phyloP scores from a whole-genome alignment of 2,797 vertebrate genomes.

The Simalia tracyae region DNA sequence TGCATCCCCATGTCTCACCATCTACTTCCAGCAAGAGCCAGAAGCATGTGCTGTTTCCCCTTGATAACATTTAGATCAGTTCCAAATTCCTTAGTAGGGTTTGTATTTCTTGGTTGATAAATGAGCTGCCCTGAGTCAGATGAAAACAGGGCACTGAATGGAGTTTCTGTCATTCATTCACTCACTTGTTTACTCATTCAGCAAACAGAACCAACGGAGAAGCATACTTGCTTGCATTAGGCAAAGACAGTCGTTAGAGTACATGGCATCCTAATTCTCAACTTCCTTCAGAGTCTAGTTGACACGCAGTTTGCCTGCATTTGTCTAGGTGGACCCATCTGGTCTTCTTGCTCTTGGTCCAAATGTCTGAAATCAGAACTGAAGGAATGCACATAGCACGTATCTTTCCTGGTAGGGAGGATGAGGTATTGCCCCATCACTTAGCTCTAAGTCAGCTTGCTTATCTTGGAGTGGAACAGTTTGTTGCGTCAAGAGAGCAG shows the following conservation, averaged over 20 bases:
- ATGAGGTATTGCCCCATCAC: background rate
- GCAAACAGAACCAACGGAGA: background rate
- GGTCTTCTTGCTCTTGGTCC: background rate
- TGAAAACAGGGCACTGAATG: background rate
- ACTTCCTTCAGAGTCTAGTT: fast-evolving
- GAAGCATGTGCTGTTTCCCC: too few species aligned
- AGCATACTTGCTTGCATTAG: background rate
- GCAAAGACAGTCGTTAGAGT: background rate
- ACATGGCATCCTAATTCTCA: background rate
- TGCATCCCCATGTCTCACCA: too few species aligned
- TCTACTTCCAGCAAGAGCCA: too few species aligned
- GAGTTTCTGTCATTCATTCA: background rate
- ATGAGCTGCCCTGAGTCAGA: background rate
- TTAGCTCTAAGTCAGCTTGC: background rate
- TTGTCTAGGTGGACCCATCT: fast-evolving
- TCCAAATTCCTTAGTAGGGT: background rate
- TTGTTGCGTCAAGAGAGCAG: constrained; percentile 14
- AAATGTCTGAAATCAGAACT: background rate
- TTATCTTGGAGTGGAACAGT: background rate
- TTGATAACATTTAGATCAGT: background rate
- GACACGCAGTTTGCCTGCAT: background rate
- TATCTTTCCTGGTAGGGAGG: background rate
- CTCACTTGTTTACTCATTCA: background rate
- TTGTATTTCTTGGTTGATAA: background rate
- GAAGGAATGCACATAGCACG: constrained; percentile 20